Conservation (phyloP, 2,113 vertebrate genomes). For the Lepisosteus oculatus region DNA sequence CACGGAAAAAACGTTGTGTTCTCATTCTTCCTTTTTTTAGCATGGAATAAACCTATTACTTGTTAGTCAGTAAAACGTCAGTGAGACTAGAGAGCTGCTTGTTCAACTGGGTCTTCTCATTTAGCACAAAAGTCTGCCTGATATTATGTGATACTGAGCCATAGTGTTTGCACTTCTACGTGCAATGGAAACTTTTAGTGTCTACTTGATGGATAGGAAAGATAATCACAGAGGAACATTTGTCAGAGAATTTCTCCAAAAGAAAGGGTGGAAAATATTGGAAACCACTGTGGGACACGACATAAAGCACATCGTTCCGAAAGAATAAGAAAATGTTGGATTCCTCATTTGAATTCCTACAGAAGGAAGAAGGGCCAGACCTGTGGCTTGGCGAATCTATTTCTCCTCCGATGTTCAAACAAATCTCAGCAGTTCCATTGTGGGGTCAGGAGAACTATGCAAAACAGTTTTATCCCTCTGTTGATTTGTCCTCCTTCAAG, state of each 20-base stretch:
- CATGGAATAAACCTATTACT: too few species aligned
- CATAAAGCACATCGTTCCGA: constrained; percentile 16
- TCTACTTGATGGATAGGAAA: constrained; percentile 20
- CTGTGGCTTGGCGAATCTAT: constrained; percentile 45
- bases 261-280: constrained; percentile 30
- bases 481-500: too few species aligned
- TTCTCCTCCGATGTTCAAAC: constrained; percentile 36
- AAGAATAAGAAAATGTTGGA: constrained; percentile 46
- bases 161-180: not conserved
- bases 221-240: constrained; percentile 8
- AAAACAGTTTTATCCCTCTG: too few species aligned
- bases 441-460: too few species aligned
- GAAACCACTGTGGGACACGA: constrained; percentile 32
- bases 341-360: constrained; percentile 48
- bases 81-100: too few species aligned
- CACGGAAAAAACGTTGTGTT: too few species aligned
- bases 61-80: too few species aligned
- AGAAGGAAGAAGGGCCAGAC: constrained; percentile 38
- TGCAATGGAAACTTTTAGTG: constrained; percentile 1
- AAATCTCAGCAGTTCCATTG: constrained; percentile 12
- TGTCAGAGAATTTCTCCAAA: constrained; percentile 23
- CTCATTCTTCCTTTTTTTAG: too few species aligned
- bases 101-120: too few species aligned
- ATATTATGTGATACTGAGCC: not conserved
- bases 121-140: too few species aligned